Percentiles rank a stretch among this genome's conserved stretches.
phyloP scores from a whole-genome alignment of 2,113 vertebrate genomes.

The Hippocampus barbouri region DNA sequence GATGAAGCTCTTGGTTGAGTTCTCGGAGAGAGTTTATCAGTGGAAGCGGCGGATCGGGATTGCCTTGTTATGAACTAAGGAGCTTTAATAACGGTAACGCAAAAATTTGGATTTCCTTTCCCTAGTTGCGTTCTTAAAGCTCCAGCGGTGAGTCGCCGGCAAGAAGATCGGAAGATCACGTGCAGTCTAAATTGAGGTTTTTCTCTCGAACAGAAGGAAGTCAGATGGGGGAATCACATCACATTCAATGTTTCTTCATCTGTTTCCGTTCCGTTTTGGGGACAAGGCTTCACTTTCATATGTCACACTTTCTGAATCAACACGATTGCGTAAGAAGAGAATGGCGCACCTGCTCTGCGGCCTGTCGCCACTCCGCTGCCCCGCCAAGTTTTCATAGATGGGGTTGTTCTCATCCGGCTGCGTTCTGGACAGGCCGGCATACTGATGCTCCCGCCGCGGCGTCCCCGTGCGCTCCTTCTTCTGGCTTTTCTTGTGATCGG shows the following conservation, averaged over 20 bases:
- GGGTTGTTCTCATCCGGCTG: conserved; percentile 14
- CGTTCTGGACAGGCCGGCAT: conserved; percentile 5
- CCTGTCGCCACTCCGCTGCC: not conserved
- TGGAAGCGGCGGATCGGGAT: no score
- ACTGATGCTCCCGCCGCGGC: conserved; percentile 3
- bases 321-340: not conserved
- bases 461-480: conserved; percentile 17
- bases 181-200: not conserved
- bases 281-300: conserved; percentile 11
- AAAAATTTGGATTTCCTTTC: conserved; percentile 8
- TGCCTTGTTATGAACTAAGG: no score
- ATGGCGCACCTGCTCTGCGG: conserved; percentile 29
- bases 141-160: conserved; percentile 23
- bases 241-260: conserved; percentile 20
- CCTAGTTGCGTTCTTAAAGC: conserved; percentile 7
- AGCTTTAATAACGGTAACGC: no score
- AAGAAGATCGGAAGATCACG: not conserved
- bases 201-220: conserved; percentile 15
- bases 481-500: conserved; percentile 2
- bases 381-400: conserved; percentile 66
- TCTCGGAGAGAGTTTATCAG: no score
- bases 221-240: conserved; percentile 40
- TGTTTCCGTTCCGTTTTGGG: conserved; percentile 15
- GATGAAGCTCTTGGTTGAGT: no score
- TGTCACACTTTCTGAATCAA: not conserved